These are phyloP conservation scores for Augochlora pura DNA, from an alignment of 1,140 invertebrate species.

Conservation along the genomic window DNA sequence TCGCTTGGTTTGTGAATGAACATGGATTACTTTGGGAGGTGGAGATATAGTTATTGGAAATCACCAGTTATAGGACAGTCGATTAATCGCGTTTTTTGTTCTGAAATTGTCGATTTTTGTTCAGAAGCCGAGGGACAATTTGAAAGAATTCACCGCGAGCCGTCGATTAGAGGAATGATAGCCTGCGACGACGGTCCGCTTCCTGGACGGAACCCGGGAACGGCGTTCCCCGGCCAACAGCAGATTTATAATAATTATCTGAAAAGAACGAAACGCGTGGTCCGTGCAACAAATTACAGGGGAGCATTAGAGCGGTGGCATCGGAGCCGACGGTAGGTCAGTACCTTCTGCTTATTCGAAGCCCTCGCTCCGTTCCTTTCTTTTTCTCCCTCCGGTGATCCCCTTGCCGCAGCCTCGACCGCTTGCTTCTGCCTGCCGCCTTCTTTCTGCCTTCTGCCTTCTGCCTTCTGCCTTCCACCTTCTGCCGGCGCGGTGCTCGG, in stretches of 20 bases:
- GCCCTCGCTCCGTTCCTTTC: conserved; percentile 39
- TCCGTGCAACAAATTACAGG: conserved; percentile 31
- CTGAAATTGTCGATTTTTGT: too few relatives aligned
- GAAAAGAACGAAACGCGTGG: conserved; percentile 37
- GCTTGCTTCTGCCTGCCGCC: conserved; percentile 4
- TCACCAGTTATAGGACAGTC: too few relatives aligned
- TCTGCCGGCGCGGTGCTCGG: conserved; percentile 37
- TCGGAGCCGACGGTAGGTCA: conserved; percentile 64
- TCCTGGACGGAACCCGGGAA: conserved; percentile 33
- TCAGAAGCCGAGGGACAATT: too few relatives aligned
- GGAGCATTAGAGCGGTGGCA: conserved; percentile 23
- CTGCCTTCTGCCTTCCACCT: conserved; percentile 8
- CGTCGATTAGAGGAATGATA: conserved; percentile 28
- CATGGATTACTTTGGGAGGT: too few relatives aligned
- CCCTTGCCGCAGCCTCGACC: conserved; percentile 1
- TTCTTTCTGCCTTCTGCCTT: conserved; percentile 37
- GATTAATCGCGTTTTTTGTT: too few relatives aligned
- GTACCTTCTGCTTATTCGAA: conserved; percentile 58
- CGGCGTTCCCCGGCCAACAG: background rate
- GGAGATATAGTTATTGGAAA: too few relatives aligned
- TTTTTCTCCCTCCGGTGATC: conserved; percentile 25
- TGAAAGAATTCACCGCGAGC: background rate
- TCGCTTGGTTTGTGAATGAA: too few relatives aligned
- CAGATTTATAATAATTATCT: conserved; percentile 42
- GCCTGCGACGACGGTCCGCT: conserved; percentile 29